A percentile compares a stretch with the other conserved stretches of the same genome.
phyloP scores from a whole-genome alignment of 1,140 invertebrate species.

The Drosophila littoralis region DNA sequence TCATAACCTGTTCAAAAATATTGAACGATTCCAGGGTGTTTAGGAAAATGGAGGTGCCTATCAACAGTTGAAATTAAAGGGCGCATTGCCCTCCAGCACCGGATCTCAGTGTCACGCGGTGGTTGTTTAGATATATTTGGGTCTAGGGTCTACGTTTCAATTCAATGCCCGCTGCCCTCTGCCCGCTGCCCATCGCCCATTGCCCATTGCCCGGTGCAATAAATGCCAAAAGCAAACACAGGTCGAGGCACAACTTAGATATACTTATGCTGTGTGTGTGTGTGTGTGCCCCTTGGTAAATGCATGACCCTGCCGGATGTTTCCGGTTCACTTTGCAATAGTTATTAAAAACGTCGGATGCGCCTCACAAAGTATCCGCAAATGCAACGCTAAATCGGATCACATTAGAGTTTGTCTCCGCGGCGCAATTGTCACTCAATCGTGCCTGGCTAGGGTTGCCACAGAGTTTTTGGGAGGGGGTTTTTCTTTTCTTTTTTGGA shows the following conservation, averaged over 20 bases:
- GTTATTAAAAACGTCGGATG: constrained; percentile 69
- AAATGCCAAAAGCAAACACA: constrained; percentile 78
- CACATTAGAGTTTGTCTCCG: constrained; percentile 60
- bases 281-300: constrained; percentile 25
- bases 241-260: constrained; percentile 51
- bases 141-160: constrained; percentile 28
- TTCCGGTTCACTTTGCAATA: constrained; percentile 79
- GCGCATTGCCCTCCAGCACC: constrained; percentile 44
- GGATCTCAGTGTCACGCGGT: constrained; percentile 42
- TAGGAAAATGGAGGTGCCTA: constrained; percentile 10
- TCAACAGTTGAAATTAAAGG: constrained; percentile 29
- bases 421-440: constrained; percentile 52
- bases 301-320: constrained; percentile 53
- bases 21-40: constrained; percentile 1
- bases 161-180: constrained; percentile 17
- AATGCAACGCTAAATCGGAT: constrained; percentile 62
- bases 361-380: constrained; percentile 34
- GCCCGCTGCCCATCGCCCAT: constrained; percentile 3
- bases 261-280: constrained; percentile 21
- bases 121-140: constrained; percentile 45
- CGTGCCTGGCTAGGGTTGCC: constrained; percentile 13
- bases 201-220: constrained; percentile 56
- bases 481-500: constrained; percentile 53
- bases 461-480: background rate
- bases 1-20: background rate